Evolutionary conservation across 2,888 invertebrate genomes (phyloP).

Genomic region (Plagodis dolabraria): DNA sequence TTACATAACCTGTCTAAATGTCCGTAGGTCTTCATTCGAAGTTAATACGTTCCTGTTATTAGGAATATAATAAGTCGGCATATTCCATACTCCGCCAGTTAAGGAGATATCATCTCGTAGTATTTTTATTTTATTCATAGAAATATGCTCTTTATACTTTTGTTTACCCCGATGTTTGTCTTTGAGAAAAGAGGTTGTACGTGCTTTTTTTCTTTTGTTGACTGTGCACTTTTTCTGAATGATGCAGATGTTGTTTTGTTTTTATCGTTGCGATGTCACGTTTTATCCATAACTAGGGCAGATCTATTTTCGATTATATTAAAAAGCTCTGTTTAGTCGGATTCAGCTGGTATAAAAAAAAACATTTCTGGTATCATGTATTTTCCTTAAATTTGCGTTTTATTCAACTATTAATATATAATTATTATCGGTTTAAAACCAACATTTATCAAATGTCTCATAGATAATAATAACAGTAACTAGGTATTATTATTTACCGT

Average conservation of each 20-base stretch:
- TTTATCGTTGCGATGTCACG: slow-evolving; percentile 8
- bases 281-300: neutral
- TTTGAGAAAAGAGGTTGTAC: slow-evolving; percentile 30
- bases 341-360: too few relatives aligned
- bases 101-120: slow-evolving; percentile 73
- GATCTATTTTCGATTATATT: too few relatives aligned
- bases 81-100: slow-evolving; percentile 76
- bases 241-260: slow-evolving; percentile 18
- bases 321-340: too few relatives aligned
- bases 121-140: slow-evolving; percentile 85
- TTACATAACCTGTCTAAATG: slow-evolving; percentile 46
- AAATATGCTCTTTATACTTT: slow-evolving; percentile 74
- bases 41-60: slow-evolving; percentile 80
- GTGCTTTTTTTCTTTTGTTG: slow-evolving; percentile 27
- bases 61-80: slow-evolving; percentile 79
- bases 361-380: too few relatives aligned
- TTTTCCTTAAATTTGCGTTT: too few relatives aligned
- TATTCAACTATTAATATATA: too few relatives aligned
- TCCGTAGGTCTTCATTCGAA: slow-evolving; percentile 48
- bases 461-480: too few relatives aligned
- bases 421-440: too few relatives aligned
- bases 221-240: slow-evolving; percentile 25
- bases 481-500: too few relatives aligned
- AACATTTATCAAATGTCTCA: too few relatives aligned
- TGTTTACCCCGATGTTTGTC: slow-evolving; percentile 65